A percentile compares a stretch with the other conserved stretches of the same genome.
Conservation (phyloP, 1,140 invertebrate species). For the Gerris buenoi region DNA sequence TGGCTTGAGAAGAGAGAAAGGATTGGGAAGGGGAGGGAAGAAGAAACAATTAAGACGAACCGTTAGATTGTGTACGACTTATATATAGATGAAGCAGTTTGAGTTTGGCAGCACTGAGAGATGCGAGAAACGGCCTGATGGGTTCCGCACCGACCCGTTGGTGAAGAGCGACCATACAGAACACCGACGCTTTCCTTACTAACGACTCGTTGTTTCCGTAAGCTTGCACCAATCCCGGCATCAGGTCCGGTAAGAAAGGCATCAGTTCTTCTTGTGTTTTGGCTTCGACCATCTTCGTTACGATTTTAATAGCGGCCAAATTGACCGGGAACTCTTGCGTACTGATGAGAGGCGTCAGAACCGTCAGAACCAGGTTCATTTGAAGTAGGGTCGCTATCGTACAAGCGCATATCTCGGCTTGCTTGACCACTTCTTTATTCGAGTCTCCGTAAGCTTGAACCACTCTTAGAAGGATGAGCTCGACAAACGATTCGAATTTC, state of each 20-base stretch:
- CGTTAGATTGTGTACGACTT: constrained; percentile 38
- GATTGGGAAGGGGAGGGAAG: too few relatives aligned
- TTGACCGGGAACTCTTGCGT: constrained; percentile 73
- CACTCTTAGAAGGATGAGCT: constrained; percentile 41
- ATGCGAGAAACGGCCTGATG: constrained; percentile 59
- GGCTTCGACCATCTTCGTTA: constrained; percentile 62
- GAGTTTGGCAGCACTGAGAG: constrained; percentile 69
- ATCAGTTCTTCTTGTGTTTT: constrained; percentile 50
- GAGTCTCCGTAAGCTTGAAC: constrained; percentile 40
- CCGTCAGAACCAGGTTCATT: constrained; percentile 23
- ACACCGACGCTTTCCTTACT: constrained; percentile 83
- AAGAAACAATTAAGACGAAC: constrained; percentile 24
- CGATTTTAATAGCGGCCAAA: constrained; percentile 82
- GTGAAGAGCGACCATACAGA: constrained; percentile 87
- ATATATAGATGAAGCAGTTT: constrained; percentile 60
- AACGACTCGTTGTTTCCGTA: constrained; percentile 76
- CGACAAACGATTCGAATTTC: constrained; percentile 39
- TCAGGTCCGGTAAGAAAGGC: constrained; percentile 56
- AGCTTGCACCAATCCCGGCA: constrained; percentile 75
- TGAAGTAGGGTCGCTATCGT: constrained; percentile 11
- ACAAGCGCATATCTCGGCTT: constrained; percentile 13
- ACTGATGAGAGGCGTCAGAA: constrained; percentile 65
- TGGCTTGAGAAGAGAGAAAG: too few relatives aligned
- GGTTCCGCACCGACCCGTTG: constrained; percentile 66
- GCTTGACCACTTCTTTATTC: constrained; percentile 33